Base-by-base conservation (phyloP, 2,113 vertebrate species). In the Mesitornis unicolor region DNA sequence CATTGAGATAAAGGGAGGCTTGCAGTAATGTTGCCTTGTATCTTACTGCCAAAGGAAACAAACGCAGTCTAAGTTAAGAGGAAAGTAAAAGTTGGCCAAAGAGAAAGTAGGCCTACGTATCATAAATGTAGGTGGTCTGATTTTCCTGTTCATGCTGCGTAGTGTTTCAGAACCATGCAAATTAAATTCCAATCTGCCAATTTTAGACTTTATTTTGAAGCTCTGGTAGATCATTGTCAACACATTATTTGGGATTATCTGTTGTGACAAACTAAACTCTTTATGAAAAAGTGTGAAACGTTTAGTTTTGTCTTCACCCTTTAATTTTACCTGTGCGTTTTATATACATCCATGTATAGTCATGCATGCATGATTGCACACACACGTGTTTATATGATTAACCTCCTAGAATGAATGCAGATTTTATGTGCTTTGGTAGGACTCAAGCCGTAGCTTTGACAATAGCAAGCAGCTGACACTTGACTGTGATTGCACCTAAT, bases 31-130 rank as follows among this genome's bases (percentile, higher is more conserved):
- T 92, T 93, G 96, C 95, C 74, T 81, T 80, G 53, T 61, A 35
- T 28, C 59, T 48, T 2, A 1, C 21, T 84, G 93, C 94, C 86
- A 92, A 94, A 89, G 87, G 86, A 85, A 97, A 89, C 90, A 92
- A 97, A 89, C 15, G 18, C 63, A 54, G 22, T 25, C 57, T 24
- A n/a, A 87, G 61, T 64, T n/a, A 15, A 45, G 83, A 89, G 65
- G 26, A 25, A 60, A 74, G 60, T 13, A 50, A 13, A 82, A 92
- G 48, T 36, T 9, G 33, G 60, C 78, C 79, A 48, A 42, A 45
- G 6, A 20, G 7, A 74, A 84, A 67, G 68, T 90, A 57, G 83
- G n/a, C 75, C 79, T 61, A 3, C 11, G 0, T 63, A 26, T 50
- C 87, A 45, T 9, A 65, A 84, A 70, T 33, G 6, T 3, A 73